Percentiles rank a stretch among this genome's conserved stretches.
Conservation (phyloP, 2,797 vertebrate species). For the Smutsia gigantea region DNA sequence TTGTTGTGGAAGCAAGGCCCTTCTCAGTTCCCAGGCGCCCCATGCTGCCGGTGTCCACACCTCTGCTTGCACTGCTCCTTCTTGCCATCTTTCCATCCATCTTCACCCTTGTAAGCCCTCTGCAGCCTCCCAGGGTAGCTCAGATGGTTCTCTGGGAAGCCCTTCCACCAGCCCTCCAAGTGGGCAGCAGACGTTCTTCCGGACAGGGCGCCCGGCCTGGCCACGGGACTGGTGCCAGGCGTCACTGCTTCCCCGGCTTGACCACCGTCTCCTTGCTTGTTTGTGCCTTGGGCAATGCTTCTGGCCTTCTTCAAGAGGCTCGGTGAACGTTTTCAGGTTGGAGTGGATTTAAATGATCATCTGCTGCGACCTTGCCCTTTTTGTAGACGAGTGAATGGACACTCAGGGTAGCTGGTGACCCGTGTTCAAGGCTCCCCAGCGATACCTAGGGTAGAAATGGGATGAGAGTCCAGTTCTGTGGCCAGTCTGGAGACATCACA, state of each 20-base stretch:
- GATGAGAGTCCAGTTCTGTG: accelerated
- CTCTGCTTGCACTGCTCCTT: accelerated
- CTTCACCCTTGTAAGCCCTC: not conserved
- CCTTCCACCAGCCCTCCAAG: too few relatives aligned
- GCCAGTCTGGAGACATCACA: accelerated
- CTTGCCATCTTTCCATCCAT: accelerated
- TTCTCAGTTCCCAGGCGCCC: accelerated
- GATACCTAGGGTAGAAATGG: accelerated
- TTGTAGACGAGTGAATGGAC: accelerated
- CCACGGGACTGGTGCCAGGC: accelerated
- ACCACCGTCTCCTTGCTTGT: not conserved
- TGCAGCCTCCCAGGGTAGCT: not conserved
- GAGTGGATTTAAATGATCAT: not conserved
- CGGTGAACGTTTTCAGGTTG: accelerated
- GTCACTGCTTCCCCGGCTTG: accelerated
- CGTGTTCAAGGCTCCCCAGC: not conserved
- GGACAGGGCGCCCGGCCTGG: accelerated
- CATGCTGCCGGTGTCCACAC: accelerated
- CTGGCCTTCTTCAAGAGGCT: not conserved
- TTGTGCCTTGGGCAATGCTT: accelerated
- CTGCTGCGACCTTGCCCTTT: too few relatives aligned
- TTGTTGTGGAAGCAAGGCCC: too few relatives aligned
- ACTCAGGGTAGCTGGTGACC: not conserved
- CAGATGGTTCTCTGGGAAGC: accelerated
- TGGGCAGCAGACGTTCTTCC: too few relatives aligned